A percentile compares a stretch with the other conserved stretches of the same genome.
Evolutionary conservation across 2,888 invertebrate genomes (phyloP).

Genomic region (Resseliella maxima): DNA sequence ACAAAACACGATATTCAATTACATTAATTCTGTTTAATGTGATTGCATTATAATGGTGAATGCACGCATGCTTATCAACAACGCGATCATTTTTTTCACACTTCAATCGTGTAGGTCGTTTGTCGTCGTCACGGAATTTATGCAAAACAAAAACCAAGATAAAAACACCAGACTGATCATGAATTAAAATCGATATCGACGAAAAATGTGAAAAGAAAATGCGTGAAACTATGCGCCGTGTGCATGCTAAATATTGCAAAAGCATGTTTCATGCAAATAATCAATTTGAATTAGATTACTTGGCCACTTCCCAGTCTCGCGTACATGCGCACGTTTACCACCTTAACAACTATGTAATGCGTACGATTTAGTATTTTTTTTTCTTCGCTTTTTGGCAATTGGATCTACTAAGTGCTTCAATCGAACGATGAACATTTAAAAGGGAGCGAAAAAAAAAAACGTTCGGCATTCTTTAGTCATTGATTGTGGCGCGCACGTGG

Average conservation of each 20-base stretch:
- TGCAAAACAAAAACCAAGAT: neutral
- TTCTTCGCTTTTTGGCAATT: neutral
- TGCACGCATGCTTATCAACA: conserved; percentile 46
- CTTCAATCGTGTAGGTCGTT: too few species aligned
- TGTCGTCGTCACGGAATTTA: neutral
- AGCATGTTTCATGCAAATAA: neutral
- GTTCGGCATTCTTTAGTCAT: neutral
- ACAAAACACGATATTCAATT: conserved; percentile 11
- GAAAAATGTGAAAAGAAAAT: neutral
- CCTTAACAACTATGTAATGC: too few species aligned
- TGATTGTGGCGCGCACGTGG: neutral
- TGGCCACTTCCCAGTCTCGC: neutral
- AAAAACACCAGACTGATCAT: neutral
- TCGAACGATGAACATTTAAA: too few species aligned
- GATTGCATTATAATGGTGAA: neutral
- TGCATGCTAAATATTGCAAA: conserved; percentile 3
- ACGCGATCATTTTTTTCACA: neutral
- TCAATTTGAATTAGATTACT: neutral
- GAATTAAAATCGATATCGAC: neutral
- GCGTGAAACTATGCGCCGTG: conserved; percentile 23
- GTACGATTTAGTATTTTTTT: neutral
- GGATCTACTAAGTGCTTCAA: too few species aligned
- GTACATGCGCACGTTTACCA: too few species aligned
- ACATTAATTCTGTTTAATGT: neutral
- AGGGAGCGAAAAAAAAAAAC: too few species aligned